Conservation (phyloP, 2,797 vertebrate species). For the Erpetoichthys calabaricus region DNA sequence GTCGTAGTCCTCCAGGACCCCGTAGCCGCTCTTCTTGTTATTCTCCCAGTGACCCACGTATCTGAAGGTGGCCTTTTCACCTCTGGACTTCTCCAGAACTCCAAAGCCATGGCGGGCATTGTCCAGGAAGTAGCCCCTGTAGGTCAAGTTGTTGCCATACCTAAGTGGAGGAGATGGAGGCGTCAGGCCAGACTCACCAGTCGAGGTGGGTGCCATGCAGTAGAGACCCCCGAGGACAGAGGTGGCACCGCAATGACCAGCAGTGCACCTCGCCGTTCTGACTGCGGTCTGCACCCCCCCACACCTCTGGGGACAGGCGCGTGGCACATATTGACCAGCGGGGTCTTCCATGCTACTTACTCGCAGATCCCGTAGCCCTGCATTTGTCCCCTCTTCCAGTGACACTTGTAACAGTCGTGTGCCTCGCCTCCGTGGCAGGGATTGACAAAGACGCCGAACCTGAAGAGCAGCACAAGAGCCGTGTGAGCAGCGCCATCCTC, state of each 20-base stretch:
- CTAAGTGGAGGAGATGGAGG: slow-evolving; percentile 21
- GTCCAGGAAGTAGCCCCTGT: slow-evolving; percentile 50
- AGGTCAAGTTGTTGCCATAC: slow-evolving; percentile 37
- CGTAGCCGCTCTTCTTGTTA: slow-evolving; percentile 43
- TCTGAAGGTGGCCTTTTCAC: slow-evolving; percentile 23
- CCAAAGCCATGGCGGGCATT: slow-evolving; percentile 47
- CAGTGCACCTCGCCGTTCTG: too few relatives aligned
- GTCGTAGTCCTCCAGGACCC: slow-evolving; percentile 39
- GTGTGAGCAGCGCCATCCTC: neutral
- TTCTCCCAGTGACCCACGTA: slow-evolving; percentile 55
- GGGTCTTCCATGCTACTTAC: slow-evolving; percentile 37
- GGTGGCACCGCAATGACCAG: too few relatives aligned
- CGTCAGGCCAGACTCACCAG: too few relatives aligned
- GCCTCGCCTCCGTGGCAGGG: slow-evolving; percentile 32
- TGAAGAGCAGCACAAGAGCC: slow-evolving; percentile 9
- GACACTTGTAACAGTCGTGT: slow-evolving; percentile 60
- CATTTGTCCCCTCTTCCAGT: slow-evolving; percentile 48
- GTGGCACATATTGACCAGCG: too few relatives aligned
- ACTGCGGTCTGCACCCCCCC: too few relatives aligned
- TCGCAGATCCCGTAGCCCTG: slow-evolving; percentile 59
- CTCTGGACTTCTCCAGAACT: slow-evolving; percentile 28
- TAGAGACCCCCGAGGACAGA: too few relatives aligned
- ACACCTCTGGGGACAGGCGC: too few relatives aligned
- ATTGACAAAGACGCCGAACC: slow-evolving; percentile 50
- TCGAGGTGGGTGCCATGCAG: too few relatives aligned